Base-by-base conservation (phyloP, 2,797 vertebrate genomes). In the Cirrhinus molitorella region DNA sequence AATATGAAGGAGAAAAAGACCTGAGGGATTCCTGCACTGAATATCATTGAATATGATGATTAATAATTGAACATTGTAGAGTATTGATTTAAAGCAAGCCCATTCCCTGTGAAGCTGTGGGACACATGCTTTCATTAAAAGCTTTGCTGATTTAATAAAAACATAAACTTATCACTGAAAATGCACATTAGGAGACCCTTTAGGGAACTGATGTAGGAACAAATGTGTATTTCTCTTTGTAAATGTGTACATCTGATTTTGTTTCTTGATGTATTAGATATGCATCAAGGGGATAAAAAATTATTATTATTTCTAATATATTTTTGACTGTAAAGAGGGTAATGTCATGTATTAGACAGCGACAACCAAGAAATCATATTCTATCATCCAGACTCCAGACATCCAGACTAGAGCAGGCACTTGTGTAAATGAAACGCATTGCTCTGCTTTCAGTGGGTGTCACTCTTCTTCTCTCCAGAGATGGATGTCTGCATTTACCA, bases 71-170 rank as follows among this genome's bases (percentile, higher is more conserved):
- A 85, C 43, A 85, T 28, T 49, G 83, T 93, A 93, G 89, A 92
- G 89, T 94, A 93, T 93, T 92, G 93, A 94, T 94, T 93, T 88
- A 91, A 93, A 93, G 91, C 88, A 92, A 92, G 91, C 89, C 89
- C 90, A 90, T 90, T 90, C 84, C 88, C 91, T 90, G 90, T 91
- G 92, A 92, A 90, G 92, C 89, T 85, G 85, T 89, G 81, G 89
- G 87, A 87, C 79, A 73, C 85, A 87, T 91, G 88, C 84, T 89
- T 92, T 89, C 90, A 91, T 92, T 93, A 93, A 90, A 91, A 92
- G 92, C 87, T 92, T 92, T 91, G 89, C 84, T 91, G 91, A 91
- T 89, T 88, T 88, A 88, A 70, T 70, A 80, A 80, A 80, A 71
- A 12, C 51, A 79, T 16, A 67, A 61, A 59, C 49, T 40, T 68